Evolutionary conservation across 2,888 invertebrate genomes (phyloP), one percentile per base, ranked within the genome.

Genomic region (Tolmerus cingulatus): DNA sequence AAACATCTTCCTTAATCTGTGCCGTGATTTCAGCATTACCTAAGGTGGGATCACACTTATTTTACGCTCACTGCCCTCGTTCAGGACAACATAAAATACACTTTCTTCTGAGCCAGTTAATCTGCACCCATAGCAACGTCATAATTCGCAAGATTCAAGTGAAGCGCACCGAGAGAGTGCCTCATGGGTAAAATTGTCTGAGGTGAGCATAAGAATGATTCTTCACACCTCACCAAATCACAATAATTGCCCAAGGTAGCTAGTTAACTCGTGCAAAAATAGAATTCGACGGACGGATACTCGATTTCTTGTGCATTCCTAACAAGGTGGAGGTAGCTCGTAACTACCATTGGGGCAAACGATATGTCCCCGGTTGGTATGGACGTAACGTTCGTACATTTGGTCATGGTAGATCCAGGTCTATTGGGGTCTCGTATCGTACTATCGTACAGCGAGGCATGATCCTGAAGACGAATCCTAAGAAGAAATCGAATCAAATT

Each of bases 401-500:
- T 23, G 57, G 23, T 23, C 23, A 12, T 7, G 57, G 51, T 5
- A 43, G 51, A 51, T 16, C 4, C n/a, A 5, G n/a, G n/a, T 51
- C 51, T n/a, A 19, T 16, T 51, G 51, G 7, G n/a, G n/a, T 27
- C 66, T 66, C 14, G 27, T 66, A 27, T 27, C 66, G 66, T 66
- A 66, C 66, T 66, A 27, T 27, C 66, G 66, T 66, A 66, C 66
- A 23, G 14, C 19, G 66, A 66, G 19, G 51, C 51, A 51, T n/a
- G 66, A n/a, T 57, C 82, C 51, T 57, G 30, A 82, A 82, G 37
- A 57, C 19, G n/a, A 37, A 14, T 37, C 57, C 66, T 37, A 82
- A 82, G 82, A 82, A 66, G 82, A 82, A 82, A 82, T 82, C 82
- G 57, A 82, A 82, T 34, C 82, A 82, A 57, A 51, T 82, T 82